Conservation (phyloP, 1,140 invertebrate species). For the Rhyacophila brunnea region DNA sequence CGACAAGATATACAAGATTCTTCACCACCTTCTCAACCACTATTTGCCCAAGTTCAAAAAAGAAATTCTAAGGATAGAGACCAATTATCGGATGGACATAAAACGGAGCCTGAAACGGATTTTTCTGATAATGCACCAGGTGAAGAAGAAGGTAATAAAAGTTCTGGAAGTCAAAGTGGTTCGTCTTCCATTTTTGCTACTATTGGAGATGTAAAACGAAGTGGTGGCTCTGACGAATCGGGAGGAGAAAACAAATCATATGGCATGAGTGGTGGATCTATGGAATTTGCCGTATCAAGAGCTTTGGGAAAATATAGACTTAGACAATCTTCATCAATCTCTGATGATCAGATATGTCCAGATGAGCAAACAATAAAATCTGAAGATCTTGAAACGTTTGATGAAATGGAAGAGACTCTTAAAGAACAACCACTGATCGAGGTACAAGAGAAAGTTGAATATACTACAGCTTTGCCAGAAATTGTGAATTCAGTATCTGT, state of each 20-base stretch:
- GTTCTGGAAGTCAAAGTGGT: slow-evolving; percentile 59
- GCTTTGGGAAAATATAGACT: slow-evolving; percentile 80
- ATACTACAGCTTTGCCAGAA: slow-evolving; percentile 43
- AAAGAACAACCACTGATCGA: slow-evolving; percentile 40
- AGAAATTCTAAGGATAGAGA: slow-evolving; percentile 46
- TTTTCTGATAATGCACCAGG: slow-evolving; percentile 57
- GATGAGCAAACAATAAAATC: slow-evolving; percentile 53
- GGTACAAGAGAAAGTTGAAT: slow-evolving; percentile 20
- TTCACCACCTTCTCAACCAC: slow-evolving; percentile 26
- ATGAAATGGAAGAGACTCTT: slow-evolving; percentile 42
- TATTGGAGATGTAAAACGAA: slow-evolving; percentile 69
- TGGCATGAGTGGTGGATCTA: slow-evolving; percentile 47
- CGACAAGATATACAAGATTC: slow-evolving; percentile 19
- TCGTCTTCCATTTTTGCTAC: slow-evolving; percentile 68
- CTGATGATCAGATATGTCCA: slow-evolving; percentile 60
- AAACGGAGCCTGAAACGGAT: slow-evolving; percentile 55
- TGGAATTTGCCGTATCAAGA: slow-evolving; percentile 82
- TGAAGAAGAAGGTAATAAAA: slow-evolving; percentile 64
- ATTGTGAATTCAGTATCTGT: slow-evolving; percentile 43
- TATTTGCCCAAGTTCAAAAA: slow-evolving; percentile 49
- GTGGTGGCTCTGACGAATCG: slow-evolving; percentile 56
- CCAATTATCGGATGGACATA: slow-evolving; percentile 50
- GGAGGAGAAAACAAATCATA: slow-evolving; percentile 60
- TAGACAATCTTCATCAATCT: slow-evolving; percentile 68
- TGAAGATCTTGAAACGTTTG: slow-evolving; percentile 44